These are phyloP conservation scores for Tolypeutes matacus DNA, from an alignment of 2,797 vertebrate genomes.

Conservation along the genomic window DNA sequence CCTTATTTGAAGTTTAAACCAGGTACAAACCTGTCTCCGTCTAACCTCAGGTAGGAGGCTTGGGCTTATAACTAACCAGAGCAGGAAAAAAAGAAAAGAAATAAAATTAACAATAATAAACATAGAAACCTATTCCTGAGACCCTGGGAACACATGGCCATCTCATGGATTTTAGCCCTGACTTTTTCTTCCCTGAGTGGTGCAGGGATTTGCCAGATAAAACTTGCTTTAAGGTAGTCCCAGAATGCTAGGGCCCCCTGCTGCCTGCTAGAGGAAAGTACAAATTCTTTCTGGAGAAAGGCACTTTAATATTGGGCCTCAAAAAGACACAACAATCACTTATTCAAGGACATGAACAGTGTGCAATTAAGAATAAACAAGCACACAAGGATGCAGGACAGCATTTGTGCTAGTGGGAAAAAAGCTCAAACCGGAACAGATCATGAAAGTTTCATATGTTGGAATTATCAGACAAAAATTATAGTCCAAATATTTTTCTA, in stretches of 20 bases:
- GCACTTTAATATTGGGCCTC: background rate
- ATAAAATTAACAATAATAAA: background rate
- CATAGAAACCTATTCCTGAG: background rate
- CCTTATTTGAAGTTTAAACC: conserved; percentile 17
- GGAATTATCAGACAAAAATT: background rate
- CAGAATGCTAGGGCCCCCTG: background rate
- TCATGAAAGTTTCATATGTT: background rate
- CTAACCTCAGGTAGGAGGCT: background rate
- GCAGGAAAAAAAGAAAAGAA: background rate
- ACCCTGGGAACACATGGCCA: background rate
- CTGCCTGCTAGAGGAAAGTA: background rate
- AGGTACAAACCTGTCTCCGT: background rate
- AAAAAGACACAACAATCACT: background rate
- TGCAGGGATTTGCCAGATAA: background rate
- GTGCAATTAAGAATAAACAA: background rate
- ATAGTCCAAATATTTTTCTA: background rate
- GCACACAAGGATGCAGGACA: background rate
- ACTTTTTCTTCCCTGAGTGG: background rate
- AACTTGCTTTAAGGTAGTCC: background rate
- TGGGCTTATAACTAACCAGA: conserved; percentile 10
- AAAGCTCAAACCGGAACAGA: background rate
- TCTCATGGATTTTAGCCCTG: background rate
- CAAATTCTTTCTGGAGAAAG: background rate
- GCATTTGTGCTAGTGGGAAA: background rate
- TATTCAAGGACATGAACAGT: background rate